Evolutionary conservation across 2,888 invertebrate species (phyloP).

Genomic region (Epiblema foenella): DNA sequence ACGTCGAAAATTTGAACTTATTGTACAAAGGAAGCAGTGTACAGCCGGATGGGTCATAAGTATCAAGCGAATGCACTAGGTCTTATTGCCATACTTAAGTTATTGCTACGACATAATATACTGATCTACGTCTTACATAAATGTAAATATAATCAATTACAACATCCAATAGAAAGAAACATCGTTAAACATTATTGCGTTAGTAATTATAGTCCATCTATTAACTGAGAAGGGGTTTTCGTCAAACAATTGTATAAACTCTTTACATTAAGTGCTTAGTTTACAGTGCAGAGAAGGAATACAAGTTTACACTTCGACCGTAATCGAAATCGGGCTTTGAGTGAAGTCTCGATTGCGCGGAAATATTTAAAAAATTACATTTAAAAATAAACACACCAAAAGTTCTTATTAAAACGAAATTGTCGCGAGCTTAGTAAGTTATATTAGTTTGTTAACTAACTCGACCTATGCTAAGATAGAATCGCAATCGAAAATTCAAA

Average conservation of each 20-base stretch:
- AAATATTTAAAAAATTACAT: constrained; percentile 18
- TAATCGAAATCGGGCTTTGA: constrained; percentile 7
- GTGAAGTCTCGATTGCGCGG: constrained; percentile 34
- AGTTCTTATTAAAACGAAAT: constrained; percentile 21
- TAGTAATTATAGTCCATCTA: constrained; percentile 67
- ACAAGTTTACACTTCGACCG: constrained; percentile 47
- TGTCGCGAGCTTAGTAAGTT: constrained; percentile 15
- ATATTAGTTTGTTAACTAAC: constrained; percentile 18
- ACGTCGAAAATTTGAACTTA: constrained; percentile 80
- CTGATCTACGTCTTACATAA: constrained; percentile 72
- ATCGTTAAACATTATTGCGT: constrained; percentile 79
- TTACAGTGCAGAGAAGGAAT: constrained; percentile 67
- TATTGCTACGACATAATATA: constrained; percentile 82
- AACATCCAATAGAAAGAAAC: constrained; percentile 81
- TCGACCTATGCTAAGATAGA: constrained; percentile 25
- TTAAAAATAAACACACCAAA: constrained; percentile 42
- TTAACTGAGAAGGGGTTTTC: constrained; percentile 67
- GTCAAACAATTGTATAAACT: constrained; percentile 56
- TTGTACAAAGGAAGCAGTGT: constrained; percentile 77
- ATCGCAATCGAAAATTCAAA: constrained; percentile 35
- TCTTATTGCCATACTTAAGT: constrained; percentile 82
- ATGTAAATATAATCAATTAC: constrained; percentile 80
- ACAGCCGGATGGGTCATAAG: constrained; percentile 64
- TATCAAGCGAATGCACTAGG: constrained; percentile 78
- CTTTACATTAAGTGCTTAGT: constrained; percentile 63